phyloP scores from a whole-genome alignment of 2,888 invertebrate genomes.

The Sicus ferrugineus region DNA sequence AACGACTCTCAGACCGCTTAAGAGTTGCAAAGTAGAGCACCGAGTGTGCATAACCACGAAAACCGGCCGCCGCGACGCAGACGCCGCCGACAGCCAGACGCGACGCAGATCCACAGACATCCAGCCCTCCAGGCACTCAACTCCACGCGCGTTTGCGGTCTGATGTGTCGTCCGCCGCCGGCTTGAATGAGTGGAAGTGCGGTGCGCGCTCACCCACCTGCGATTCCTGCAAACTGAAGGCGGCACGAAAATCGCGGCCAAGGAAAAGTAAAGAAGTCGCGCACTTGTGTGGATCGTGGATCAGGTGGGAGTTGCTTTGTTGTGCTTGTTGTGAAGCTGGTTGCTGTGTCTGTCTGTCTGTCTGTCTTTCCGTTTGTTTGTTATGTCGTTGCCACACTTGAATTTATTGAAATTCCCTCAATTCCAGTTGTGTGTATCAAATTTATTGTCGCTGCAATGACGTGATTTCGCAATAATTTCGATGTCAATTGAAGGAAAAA shows the following conservation, averaged over 20 bases:
- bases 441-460: no score
- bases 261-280: no score
- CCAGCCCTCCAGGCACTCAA: neutral
- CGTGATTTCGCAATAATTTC: no score
- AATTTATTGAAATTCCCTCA: neutral
- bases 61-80: neutral
- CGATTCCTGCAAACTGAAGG: no score
- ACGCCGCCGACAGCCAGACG: neutral
- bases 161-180: no score
- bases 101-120: neutral
- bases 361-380: neutral
- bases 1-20: neutral
- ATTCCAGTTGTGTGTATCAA: no score
- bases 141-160: neutral
- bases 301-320: no score
- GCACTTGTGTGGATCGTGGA: no score
- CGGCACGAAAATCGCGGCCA: no score
- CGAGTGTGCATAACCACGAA: conserved; percentile 19
- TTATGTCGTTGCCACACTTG: neutral
- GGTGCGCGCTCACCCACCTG: no score
- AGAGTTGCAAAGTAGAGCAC: conserved; percentile 25
- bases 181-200: no score
- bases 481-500: neutral
- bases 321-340: neutral
- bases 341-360: neutral